Evolutionary conservation across 1,140 invertebrate species (phyloP).

Genomic region (Octopus bimaculoides): DNA sequence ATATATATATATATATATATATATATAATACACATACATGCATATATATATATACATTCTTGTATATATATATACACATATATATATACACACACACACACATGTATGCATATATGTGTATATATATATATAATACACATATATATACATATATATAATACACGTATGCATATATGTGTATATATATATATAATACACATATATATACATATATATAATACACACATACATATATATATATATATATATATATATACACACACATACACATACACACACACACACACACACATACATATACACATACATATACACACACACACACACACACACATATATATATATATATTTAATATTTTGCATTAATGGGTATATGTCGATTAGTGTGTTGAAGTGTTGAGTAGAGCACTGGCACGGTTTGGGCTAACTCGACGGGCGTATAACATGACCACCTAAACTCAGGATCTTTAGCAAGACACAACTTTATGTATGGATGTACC

Average conservation of each 20-base stretch:
- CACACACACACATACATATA: background rate
- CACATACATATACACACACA: background rate
- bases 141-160: background rate
- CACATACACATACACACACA: background rate
- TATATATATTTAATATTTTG: background rate
- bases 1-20: too few species aligned
- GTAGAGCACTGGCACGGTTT: too few species aligned
- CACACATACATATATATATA: background rate
- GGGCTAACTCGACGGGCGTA: too few species aligned
- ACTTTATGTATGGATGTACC: too few species aligned
- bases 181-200: background rate
- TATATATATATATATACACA: background rate
- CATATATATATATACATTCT: too few species aligned
- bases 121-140: background rate
- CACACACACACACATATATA: background rate
- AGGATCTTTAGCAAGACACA: too few species aligned
- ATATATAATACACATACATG: too few species aligned
- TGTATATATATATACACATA: background rate
- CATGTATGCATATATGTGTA: background rate
- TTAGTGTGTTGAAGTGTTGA: too few species aligned
- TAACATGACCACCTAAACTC: too few species aligned
- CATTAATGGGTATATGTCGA: too few species aligned
- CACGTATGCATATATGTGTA: background rate
- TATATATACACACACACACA: background rate
- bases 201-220: background rate